phyloP scores from a whole-genome alignment of 2,888 invertebrate species.

The Ametastegia equiseti region DNA sequence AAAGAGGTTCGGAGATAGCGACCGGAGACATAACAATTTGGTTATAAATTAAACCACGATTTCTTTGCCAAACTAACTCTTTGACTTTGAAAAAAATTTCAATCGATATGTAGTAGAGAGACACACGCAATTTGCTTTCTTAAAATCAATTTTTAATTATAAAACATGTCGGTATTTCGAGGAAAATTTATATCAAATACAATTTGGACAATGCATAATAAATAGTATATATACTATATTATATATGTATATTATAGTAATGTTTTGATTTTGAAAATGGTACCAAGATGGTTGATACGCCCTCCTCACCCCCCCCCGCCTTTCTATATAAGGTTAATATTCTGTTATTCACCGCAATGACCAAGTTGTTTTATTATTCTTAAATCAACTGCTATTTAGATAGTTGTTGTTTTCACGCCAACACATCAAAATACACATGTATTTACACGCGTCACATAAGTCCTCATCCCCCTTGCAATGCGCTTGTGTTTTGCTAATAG shows the following conservation, averaged over 20 bases:
- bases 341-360: constrained; percentile 30
- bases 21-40: neutral
- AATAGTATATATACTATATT: too few species aligned
- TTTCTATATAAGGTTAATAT: constrained; percentile 31
- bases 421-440: constrained; percentile 22
- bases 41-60: neutral
- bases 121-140: neutral
- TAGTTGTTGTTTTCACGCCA: constrained; percentile 14
- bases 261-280: constrained; percentile 5
- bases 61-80: too few species aligned
- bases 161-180: neutral
- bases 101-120: too few species aligned
- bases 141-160: neutral
- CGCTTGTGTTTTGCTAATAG: constrained; percentile 35
- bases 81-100: too few species aligned
- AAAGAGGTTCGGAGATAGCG: neutral
- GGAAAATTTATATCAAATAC: too few species aligned
- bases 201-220: constrained; percentile 21
- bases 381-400: constrained; percentile 45
- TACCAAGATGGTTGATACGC: constrained; percentile 51
- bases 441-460: constrained; percentile 28
- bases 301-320: too few species aligned
- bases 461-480: constrained; percentile 45
- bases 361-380: constrained; percentile 51
- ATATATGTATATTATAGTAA: too few species aligned